A percentile compares a stretch with the other conserved stretches of the same genome.
These are phyloP conservation scores for Tragopan temminckii DNA, from an alignment of 2,797 vertebrate genomes.

Conservation along the genomic window DNA sequence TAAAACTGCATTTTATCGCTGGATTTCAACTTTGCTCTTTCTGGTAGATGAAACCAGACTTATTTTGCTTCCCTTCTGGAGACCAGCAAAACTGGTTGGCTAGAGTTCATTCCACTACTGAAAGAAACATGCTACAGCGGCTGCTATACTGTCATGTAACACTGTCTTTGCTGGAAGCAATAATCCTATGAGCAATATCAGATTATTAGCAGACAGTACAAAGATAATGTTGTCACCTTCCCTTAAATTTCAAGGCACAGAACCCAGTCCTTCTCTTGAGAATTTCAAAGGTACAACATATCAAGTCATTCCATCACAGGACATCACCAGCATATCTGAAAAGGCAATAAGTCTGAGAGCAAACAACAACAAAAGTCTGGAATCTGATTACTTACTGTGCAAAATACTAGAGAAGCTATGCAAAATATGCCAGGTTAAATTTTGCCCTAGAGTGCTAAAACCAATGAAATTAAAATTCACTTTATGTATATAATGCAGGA, in stretches of 20 bases:
- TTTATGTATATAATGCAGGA: not conserved
- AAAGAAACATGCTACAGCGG: not conserved
- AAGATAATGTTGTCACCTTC: not conserved
- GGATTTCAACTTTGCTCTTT: constrained; percentile 1
- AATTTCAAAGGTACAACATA: not conserved
- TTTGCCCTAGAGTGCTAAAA: not conserved
- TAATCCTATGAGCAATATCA: not conserved
- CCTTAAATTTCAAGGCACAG: not conserved
- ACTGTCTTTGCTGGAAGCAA: not conserved
- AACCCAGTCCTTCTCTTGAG: not conserved
- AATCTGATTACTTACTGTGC: not conserved
- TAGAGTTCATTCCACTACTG: not conserved
- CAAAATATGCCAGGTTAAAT: not conserved
- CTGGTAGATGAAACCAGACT: constrained; percentile 4
- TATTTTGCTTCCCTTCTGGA: not conserved
- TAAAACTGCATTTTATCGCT: not conserved
- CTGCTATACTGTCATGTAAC: not conserved
- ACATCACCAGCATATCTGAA: not conserved
- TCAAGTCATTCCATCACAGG: not conserved
- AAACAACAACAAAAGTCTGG: not conserved
- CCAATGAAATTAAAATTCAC: not conserved
- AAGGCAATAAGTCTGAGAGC: not conserved
- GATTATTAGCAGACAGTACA: not conserved
- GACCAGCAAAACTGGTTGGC: not conserved
- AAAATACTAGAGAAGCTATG: not conserved